phyloP scores from a whole-genome alignment of 2,888 invertebrate species.

The Bedellia somnulentella region DNA sequence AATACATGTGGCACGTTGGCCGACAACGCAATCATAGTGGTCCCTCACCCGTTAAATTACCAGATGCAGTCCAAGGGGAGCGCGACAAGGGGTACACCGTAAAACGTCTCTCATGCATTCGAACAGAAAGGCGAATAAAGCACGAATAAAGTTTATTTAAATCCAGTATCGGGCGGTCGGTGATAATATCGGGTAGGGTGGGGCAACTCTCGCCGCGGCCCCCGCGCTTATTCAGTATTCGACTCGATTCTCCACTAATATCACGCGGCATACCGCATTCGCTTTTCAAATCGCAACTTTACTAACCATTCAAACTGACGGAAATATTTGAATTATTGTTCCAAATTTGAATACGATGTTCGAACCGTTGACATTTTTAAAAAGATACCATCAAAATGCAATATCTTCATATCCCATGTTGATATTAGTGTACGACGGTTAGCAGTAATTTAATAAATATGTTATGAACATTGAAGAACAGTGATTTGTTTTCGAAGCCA shows the following conservation, averaged over 20 bases:
- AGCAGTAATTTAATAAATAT: conserved; percentile 20
- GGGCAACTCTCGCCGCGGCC: conserved; percentile 22
- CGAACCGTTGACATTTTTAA: conserved; percentile 43
- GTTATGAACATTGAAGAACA: neutral
- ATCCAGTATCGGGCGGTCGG: conserved; percentile 30
- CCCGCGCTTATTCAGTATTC: conserved; percentile 29
- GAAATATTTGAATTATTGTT: neutral
- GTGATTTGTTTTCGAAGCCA: too few relatives aligned
- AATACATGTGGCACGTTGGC: conserved; percentile 18
- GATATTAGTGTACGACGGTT: conserved; percentile 51
- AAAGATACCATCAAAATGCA: conserved; percentile 32
- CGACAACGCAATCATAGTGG: conserved; percentile 34
- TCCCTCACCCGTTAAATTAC: conserved; percentile 50
- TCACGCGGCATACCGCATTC: conserved; percentile 11
- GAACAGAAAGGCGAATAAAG: conserved; percentile 46
- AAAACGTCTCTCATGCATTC: conserved; percentile 40
- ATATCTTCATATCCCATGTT: conserved; percentile 35
- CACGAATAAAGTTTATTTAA: conserved; percentile 60
- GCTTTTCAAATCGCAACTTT: neutral
- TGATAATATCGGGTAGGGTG: conserved; percentile 47
- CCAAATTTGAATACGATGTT: conserved; percentile 36
- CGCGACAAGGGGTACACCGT: conserved; percentile 49
- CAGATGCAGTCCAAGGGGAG: conserved; percentile 31
- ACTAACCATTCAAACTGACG: neutral
- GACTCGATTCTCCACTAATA: conserved; percentile 26